phyloP scores from a whole-genome alignment of 2,888 invertebrate genomes.

The Imbricaverruca yamaguchii region DNA sequence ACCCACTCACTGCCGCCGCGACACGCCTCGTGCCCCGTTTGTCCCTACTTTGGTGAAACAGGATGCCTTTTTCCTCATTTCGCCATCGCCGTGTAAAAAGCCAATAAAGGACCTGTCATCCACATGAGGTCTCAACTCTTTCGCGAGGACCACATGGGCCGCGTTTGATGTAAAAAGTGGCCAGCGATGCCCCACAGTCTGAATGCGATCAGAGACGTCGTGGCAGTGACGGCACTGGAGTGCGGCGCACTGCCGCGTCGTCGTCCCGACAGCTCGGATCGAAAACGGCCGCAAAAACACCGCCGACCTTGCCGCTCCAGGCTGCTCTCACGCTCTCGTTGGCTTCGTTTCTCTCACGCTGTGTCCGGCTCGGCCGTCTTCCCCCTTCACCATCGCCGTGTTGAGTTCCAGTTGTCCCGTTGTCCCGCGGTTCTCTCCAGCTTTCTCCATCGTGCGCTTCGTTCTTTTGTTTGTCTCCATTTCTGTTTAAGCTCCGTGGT shows the following conservation, averaged over 20 bases:
- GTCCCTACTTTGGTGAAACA: neutral
- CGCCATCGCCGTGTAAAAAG: neutral
- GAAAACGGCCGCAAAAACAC: conserved; percentile 1
- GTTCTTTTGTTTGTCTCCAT: no score
- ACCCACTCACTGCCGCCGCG: no score
- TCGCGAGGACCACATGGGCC: conserved; percentile 1
- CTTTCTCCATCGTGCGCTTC: no score
- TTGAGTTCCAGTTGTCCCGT: no score
- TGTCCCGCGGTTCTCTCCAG: no score
- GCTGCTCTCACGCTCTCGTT: neutral
- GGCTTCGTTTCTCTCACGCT: conserved; percentile 17
- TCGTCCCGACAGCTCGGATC: neutral
- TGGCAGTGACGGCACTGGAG: neutral
- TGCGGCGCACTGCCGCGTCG: neutral
- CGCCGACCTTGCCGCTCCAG: neutral
- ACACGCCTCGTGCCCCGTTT: no score
- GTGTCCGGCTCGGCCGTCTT: conserved; percentile 14
- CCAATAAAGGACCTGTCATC: conserved; percentile 12
- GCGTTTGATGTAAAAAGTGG: conserved; percentile 4
- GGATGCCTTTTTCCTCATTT: neutral
- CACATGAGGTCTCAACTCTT: conserved; percentile 18
- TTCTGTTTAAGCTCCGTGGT: no score
- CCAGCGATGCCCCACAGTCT: neutral
- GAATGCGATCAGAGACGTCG: neutral
- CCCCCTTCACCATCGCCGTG: neutral